Percentiles rank a stretch among this genome's conserved stretches.
Evolutionary conservation across 2,888 invertebrate genomes (phyloP).

Genomic region (Tetragonisca angustula): DNA sequence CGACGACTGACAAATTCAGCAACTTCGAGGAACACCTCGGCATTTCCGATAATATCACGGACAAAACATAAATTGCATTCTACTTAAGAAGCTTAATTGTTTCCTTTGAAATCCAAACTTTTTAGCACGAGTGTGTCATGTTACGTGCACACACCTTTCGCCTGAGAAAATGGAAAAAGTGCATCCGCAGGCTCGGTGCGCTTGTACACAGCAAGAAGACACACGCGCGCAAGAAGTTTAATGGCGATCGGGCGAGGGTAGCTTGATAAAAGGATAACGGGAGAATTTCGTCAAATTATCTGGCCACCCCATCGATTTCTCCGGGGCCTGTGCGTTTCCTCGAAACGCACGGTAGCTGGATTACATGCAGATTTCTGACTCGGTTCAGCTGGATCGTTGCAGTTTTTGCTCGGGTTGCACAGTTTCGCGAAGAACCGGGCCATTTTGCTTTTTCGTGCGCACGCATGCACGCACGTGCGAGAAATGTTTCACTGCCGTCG

Average conservation of each 20-base stretch:
- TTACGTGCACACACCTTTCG: too few species aligned
- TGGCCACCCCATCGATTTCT: slow-evolving; percentile 51
- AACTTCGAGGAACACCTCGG: too few species aligned
- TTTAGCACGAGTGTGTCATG: too few species aligned
- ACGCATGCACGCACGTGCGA: slow-evolving; percentile 25
- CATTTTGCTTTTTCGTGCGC: slow-evolving; percentile 7
- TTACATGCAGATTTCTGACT: slow-evolving; percentile 70
- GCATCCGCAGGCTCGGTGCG: too few species aligned
- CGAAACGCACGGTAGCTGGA: slow-evolving; percentile 37
- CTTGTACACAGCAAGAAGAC: too few species aligned
- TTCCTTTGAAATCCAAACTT: too few species aligned
- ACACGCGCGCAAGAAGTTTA: neutral
- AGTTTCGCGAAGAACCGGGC: slow-evolving; percentile 18
- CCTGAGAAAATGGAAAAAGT: too few species aligned
- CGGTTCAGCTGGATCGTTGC: slow-evolving; percentile 14
- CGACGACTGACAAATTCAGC: too few species aligned
- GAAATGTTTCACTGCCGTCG: slow-evolving; percentile 19
- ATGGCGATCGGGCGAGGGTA: neutral
- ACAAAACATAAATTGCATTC: too few species aligned
- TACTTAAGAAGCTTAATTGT: too few species aligned
- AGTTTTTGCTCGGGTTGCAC: slow-evolving; percentile 52
- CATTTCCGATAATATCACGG: too few species aligned
- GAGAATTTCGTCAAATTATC: slow-evolving; percentile 63
- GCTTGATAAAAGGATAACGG: slow-evolving; percentile 31
- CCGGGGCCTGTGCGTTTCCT: slow-evolving; percentile 14